A percentile compares a stretch with the other conserved stretches of the same genome.
phyloP scores from a whole-genome alignment of 2,113 vertebrate genomes.

The Pardalotus punctatus region DNA sequence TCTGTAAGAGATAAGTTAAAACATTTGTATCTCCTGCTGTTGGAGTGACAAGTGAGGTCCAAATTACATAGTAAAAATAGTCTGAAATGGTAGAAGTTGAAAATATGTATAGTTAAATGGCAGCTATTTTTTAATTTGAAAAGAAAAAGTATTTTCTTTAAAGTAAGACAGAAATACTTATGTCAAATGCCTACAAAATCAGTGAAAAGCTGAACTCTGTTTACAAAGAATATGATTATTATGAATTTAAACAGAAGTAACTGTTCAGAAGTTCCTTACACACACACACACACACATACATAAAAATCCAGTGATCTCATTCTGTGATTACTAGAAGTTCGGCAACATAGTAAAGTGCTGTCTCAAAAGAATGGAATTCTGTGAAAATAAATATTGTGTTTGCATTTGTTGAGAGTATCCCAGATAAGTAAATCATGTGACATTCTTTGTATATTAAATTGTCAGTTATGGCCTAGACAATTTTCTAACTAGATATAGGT shows the following conservation, averaged over 20 bases:
- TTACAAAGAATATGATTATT: neutral
- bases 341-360: neutral
- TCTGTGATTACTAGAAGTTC: neutral
- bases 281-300: neutral
- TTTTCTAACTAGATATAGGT: fast-evolving
- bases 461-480: no score
- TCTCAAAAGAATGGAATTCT: neutral
- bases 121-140: neutral
- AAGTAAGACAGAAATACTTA: neutral
- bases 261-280: neutral
- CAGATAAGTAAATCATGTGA: neutral
- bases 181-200: neutral
- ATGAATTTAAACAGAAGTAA: neutral
- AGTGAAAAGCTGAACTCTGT: neutral
- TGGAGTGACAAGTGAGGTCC: neutral
- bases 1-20: neutral
- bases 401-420: neutral
- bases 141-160: neutral
- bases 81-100: neutral
- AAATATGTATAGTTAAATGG: neutral
- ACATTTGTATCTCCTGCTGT: neutral
- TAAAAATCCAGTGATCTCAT: neutral
- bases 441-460: neutral
- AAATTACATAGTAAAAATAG: neutral
- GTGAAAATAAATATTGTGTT: neutral